Percentiles rank a stretch among this genome's conserved stretches.
phyloP scores from a whole-genome alignment of 2,797 vertebrate species.

The Notamacropus eugenii region DNA sequence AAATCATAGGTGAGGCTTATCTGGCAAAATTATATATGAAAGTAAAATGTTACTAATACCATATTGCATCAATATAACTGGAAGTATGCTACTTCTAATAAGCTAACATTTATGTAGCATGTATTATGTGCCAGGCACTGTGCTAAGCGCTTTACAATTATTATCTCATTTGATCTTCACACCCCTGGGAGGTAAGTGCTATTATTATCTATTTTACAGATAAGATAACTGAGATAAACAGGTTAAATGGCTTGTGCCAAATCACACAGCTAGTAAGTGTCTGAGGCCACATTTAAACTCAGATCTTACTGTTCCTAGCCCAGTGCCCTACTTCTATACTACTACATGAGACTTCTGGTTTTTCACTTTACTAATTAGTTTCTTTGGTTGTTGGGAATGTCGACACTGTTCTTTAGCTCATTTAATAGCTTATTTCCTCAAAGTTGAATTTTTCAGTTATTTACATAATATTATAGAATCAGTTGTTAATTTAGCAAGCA shows the following conservation, averaged over 20 bases:
- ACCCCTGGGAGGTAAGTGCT: not conserved
- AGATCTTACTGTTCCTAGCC: not conserved
- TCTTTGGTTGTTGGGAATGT: not conserved
- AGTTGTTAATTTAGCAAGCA: not conserved
- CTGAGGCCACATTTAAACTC: not conserved
- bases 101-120: not conserved
- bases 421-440: not conserved
- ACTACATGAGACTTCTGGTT: not conserved
- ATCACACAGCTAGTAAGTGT: not conserved
- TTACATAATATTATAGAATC: not conserved
- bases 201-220: not conserved
- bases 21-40: not conserved
- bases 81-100: not conserved
- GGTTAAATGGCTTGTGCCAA: not conserved
- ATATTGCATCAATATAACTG: not conserved
- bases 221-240: not conserved
- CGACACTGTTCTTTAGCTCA: not conserved
- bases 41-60: not conserved
- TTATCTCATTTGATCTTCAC: not conserved
- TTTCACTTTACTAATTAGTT: rapidly evolving
- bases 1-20: not conserved
- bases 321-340: not conserved
- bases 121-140: not conserved
- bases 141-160: not conserved
- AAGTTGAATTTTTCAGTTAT: not conserved